Conservation (phyloP, 2,888 invertebrate species). For the Cenopis cana region DNA sequence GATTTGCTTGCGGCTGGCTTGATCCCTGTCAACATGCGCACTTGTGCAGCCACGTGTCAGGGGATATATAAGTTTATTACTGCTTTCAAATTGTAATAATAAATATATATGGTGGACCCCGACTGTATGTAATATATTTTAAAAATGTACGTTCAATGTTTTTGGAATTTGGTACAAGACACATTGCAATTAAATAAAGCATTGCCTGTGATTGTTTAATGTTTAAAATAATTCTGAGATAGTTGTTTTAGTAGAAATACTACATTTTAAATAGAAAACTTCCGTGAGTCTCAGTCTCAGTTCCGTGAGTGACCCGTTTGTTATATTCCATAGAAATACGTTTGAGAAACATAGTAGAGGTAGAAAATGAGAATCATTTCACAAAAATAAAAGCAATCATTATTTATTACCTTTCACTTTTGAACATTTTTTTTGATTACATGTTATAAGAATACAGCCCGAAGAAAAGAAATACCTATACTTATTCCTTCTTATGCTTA, state of each 20-base stretch:
- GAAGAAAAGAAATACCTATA: no score
- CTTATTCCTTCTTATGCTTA: no score
- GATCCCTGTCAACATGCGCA: conserved; percentile 73
- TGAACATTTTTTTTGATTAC: not conserved
- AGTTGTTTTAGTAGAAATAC: no score
- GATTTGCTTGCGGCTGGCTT: conserved; percentile 71
- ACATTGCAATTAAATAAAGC: no score
- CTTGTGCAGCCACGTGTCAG: conserved; percentile 71
- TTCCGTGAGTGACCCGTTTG: no score
- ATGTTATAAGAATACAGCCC: no score
- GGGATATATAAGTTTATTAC: conserved; percentile 75
- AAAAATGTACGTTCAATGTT: no score
- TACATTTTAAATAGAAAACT: no score
- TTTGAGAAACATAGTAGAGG: not conserved
- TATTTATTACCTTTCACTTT: not conserved
- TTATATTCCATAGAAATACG: not conserved
- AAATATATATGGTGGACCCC: no score
- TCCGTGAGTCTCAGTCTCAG: no score
- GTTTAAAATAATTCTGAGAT: not conserved
- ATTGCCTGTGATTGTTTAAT: not conserved
- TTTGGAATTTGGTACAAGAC: no score
- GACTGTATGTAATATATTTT: no score
- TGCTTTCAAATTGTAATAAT: conserved; percentile 59
- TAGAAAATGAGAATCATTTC: not conserved
- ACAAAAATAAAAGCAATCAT: not conserved